Evolutionary conservation across 2,888 invertebrate genomes (phyloP).

Genomic region (Cephus pulcher): DNA sequence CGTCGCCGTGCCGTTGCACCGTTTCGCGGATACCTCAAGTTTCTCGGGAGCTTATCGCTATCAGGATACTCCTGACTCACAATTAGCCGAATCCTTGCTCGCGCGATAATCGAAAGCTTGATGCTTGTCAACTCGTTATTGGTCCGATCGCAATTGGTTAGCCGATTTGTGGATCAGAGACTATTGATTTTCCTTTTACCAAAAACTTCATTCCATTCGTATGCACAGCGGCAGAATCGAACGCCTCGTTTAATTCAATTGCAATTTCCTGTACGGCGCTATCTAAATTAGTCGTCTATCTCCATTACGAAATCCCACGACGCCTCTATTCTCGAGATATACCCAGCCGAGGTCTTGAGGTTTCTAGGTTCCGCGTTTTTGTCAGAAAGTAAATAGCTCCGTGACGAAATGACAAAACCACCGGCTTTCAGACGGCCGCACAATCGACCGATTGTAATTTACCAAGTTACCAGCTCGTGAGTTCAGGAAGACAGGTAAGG

Average conservation of each 20-base stretch:
- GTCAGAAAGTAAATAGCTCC: background rate
- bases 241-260: background rate
- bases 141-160: background rate
- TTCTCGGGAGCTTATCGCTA: background rate
- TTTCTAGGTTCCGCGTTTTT: background rate
- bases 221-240: background rate
- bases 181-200: background rate
- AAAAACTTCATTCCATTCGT: background rate
- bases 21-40: background rate
- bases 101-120: background rate
- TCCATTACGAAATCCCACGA: background rate
- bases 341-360: background rate
- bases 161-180: background rate
- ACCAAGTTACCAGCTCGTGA: background rate
- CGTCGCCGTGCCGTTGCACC: background rate
- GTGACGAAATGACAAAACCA: background rate
- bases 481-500: background rate
- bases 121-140: background rate
- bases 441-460: background rate
- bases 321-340: background rate
- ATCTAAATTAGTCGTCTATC: slow-evolving; percentile 6
- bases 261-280: background rate
- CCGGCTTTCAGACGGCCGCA: background rate
- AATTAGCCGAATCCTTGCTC: background rate
- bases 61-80: background rate